Percentiles rank a stretch among this genome's conserved stretches.
Conservation (phyloP, 2,113 vertebrate genomes). For the Misgurnus mizolepis region DNA sequence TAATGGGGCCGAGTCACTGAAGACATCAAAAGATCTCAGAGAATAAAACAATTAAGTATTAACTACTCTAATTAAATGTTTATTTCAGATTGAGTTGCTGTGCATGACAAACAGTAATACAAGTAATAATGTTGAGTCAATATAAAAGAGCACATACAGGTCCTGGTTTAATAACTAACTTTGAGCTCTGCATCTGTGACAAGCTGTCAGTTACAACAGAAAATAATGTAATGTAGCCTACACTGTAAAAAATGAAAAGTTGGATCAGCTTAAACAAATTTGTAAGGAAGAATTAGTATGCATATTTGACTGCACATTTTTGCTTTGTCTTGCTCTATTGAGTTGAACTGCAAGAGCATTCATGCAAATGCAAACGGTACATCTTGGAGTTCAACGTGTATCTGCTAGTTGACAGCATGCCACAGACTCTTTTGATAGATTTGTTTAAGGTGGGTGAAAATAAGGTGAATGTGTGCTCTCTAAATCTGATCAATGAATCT, state of each 20-base stretch:
- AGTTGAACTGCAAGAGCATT: neutral
- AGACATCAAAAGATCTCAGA: constrained; percentile 30
- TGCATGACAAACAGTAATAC: neutral
- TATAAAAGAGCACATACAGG: neutral
- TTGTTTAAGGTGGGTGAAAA: neutral
- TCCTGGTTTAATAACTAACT: neutral
- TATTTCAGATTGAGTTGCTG: constrained; percentile 26
- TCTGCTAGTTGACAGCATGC: neutral
- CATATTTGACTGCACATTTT: neutral
- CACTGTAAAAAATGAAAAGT: neutral
- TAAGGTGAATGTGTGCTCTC: neutral
- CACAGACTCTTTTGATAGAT: neutral
- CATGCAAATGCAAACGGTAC: neutral
- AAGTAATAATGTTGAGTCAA: neutral
- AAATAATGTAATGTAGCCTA: no score
- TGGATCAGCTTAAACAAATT: neutral
- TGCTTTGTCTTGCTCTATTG: neutral
- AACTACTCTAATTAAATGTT: constrained; percentile 35
- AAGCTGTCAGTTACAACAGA: no score
- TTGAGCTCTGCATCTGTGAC: no score
- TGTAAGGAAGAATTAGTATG: neutral
- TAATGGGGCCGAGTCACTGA: constrained; percentile 35
- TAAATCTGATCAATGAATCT: neutral
- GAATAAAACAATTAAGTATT: constrained; percentile 29
- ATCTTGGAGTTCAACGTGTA: neutral